phyloP scores from a whole-genome alignment of 1,140 invertebrate genomes.

The Drosophila ficusphila region DNA sequence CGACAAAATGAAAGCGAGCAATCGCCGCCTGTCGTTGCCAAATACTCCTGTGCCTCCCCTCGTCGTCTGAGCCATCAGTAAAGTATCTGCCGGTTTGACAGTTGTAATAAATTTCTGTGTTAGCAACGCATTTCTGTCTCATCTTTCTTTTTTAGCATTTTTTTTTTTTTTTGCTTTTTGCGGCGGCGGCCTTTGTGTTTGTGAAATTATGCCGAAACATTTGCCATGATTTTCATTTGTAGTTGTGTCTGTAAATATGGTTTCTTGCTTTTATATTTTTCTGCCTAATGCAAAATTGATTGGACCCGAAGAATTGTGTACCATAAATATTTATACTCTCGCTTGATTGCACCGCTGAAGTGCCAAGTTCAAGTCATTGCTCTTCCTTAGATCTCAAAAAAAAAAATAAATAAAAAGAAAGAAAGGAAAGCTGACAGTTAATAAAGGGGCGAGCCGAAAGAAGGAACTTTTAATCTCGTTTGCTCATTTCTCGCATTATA shows the following conservation, averaged over 20 bases:
- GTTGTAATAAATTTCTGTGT: slow-evolving; percentile 76
- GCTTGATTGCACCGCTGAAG: slow-evolving; percentile 55
- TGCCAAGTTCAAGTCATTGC: slow-evolving; percentile 40
- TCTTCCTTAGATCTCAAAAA: neutral
- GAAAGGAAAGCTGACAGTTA: slow-evolving; percentile 15
- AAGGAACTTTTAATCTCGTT: slow-evolving; percentile 72
- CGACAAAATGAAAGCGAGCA: slow-evolving; percentile 54
- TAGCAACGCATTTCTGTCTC: slow-evolving; percentile 37
- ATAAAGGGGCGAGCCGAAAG: slow-evolving; percentile 5
- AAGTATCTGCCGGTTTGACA: slow-evolving; percentile 69
- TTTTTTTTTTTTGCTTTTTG: neutral
- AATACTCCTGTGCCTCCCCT: slow-evolving; percentile 3
- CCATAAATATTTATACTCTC: slow-evolving; percentile 70
- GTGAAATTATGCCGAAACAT: slow-evolving; percentile 63
- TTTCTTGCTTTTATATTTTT: slow-evolving; percentile 33
- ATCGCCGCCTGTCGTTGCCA: slow-evolving; percentile 25
- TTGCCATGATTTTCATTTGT: slow-evolving; percentile 48
- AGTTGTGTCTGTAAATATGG: slow-evolving; percentile 39
- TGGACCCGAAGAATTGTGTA: slow-evolving; percentile 65
- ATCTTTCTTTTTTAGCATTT: slow-evolving; percentile 9
- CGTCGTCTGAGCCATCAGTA: slow-evolving; percentile 59
- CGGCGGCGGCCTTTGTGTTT: slow-evolving; percentile 39
- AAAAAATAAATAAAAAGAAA: too few relatives aligned
- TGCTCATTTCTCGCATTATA: slow-evolving; percentile 70
- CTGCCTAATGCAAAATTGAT: slow-evolving; percentile 79